Evolutionary conservation across 1,140 invertebrate genomes (phyloP).

Genomic region (Trypoxylus dichotomus): DNA sequence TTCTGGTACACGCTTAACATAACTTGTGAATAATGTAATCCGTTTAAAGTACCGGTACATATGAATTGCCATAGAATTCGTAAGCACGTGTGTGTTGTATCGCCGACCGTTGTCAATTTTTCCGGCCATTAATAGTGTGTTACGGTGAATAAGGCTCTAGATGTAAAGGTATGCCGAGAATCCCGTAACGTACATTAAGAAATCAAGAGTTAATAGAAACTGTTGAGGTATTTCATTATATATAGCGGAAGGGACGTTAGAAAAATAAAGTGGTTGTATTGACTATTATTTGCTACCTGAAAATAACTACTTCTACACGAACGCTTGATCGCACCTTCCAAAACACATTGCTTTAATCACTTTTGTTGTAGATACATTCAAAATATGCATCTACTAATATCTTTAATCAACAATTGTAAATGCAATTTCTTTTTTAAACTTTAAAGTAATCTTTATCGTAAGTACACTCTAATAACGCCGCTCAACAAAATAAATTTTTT

Average conservation of each 20-base stretch:
- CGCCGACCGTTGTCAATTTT: constrained; percentile 2
- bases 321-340: too few species aligned
- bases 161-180: neutral
- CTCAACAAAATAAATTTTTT: too few species aligned
- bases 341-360: too few species aligned
- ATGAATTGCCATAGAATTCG: neutral
- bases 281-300: too few species aligned
- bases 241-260: neutral
- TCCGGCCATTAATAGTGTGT: neutral
- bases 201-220: neutral
- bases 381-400: too few species aligned
- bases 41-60: neutral
- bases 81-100: neutral
- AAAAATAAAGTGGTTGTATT: neutral
- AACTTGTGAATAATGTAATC: neutral
- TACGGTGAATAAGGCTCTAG: neutral
- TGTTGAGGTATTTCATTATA: neutral
- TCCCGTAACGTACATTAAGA: neutral
- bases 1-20: neutral
- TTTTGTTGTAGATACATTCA: too few species aligned
- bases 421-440: too few species aligned
- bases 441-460: too few species aligned
- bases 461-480: too few species aligned
- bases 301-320: too few species aligned
- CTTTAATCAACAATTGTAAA: too few species aligned